Evolutionary conservation across 1,140 invertebrate genomes (phyloP), one percentile per base, ranked within the genome.

Genomic region (Conus betulinus): DNA sequence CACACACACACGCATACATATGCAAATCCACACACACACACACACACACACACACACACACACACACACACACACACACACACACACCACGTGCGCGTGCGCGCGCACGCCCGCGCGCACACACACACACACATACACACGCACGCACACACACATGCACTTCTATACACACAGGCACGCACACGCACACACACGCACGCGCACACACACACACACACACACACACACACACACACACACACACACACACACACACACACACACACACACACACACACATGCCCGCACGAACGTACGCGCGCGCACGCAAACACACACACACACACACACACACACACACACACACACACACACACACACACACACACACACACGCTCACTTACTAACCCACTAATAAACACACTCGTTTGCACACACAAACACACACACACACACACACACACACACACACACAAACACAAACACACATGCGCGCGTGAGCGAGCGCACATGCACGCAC

Each of bases 391-490:
- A 78, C 76, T 39, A n/a, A 78, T 25, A 78, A 6, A 78, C 76
- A 78, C 76, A 78, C 76, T 51, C 76, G 5, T 25, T 51, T 25
- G 39, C 25, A 78, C 76, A 78, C 76, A 78, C 76, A 78, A 6
- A 78, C 76, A 39, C 25, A 39, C 25, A 39, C 71, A 76, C 71
- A 76, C 71, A 76, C 71, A 76, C 71, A 76, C 71, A 76, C 71
- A 76, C 71, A 76, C 71, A 76, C 71, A 76, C 71, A 76, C 71
- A 76, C 71, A 76, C n/a, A n/a, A n/a, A 76, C 71, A 76, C 71
- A 76, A 3, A 76, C 71, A 76, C 71, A 76, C 71, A 76, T n/a
- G n/a, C n/a, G n/a, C n/a, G n/a, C n/a, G n/a, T n/a, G n/a, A n/a
- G n/a, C n/a, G n/a, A n/a, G n/a, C n/a, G n/a, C 71, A 76, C 71